phyloP scores from a whole-genome alignment of 2,113 vertebrate genomes.

The Prionailurus viverrinus region DNA sequence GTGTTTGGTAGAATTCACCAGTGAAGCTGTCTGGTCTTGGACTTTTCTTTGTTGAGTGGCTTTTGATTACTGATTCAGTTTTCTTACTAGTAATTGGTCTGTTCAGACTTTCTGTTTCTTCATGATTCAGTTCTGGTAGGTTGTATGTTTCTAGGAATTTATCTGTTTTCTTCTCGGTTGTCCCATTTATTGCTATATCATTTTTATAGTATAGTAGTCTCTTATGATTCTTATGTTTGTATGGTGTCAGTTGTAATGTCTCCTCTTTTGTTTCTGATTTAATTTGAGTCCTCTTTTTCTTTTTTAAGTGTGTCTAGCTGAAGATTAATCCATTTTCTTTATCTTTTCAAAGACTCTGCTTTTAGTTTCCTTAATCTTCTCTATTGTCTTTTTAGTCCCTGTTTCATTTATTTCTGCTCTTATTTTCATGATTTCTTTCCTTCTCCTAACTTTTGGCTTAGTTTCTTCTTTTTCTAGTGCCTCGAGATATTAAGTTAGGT shows the following conservation, averaged over 20 bases:
- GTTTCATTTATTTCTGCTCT: not conserved
- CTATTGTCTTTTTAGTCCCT: not conserved
- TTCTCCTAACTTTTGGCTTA: not conserved
- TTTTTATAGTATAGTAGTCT: not conserved
- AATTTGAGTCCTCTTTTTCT: not conserved
- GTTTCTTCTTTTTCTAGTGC: not conserved
- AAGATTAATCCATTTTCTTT: not conserved
- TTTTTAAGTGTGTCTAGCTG: not conserved
- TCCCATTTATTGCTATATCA: not conserved
- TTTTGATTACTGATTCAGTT: not conserved
- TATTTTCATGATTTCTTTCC: not conserved
- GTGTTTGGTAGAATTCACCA: not conserved
- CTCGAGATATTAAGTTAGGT: not conserved
- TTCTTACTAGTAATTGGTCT: not conserved
- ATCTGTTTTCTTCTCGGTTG: not conserved
- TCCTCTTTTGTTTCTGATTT: not conserved
- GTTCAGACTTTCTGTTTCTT: not conserved
- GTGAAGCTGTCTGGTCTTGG: not conserved
- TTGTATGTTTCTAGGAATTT: not conserved
- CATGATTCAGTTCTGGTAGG: not conserved
- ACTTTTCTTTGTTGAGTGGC: not conserved
- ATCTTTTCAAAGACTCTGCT: not conserved
- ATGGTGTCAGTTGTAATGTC: not conserved
- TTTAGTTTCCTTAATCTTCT: not conserved
- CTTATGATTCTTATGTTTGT: not conserved